Evolutionary conservation across 2,113 vertebrate species (phyloP), one percentile per base, ranked within the genome.

Genomic region (Paedocypris sp.): DNA sequence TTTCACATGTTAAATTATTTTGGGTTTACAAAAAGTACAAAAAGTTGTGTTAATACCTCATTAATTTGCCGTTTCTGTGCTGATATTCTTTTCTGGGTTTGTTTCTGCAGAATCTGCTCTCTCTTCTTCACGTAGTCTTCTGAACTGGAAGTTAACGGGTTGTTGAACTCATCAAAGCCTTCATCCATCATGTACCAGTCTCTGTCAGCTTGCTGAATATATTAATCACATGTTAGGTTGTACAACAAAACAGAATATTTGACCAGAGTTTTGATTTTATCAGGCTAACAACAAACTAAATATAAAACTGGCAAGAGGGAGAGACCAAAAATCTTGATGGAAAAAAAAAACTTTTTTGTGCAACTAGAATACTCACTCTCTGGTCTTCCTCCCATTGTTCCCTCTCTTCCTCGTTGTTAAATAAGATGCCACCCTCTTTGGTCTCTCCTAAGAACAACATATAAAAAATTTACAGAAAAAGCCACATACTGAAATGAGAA

Each of bases 181-280:
- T 99, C 94, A 0, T 99, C 95, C 94, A 99, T 97, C 93, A 96
- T 99, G 81, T 99, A 99, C 95, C 95, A 99, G 39, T 98, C 94
- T 68, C 94, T 82, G 79, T 98, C 95, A 0, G 93, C 93, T 97
- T 98, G 95, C 95, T 99, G 74, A 10, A 9, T 6, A 51, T 5
- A 60, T 16, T 12, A 29, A 64, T 11, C 6, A 8, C 15, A 4
- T n/a, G 18, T 22, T 7, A 11, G 4, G 52, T 18, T 32, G 48
- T 5, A 68, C n/a, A 20, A 0, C 52, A 23, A 9, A 28, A 29
- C 4, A 15, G 12, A 11, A 7, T 25, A 20, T 16, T 5, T 33
- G n/a, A n/a, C 3, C 22, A 15, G n/a, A 3, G 11, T n/a, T 2
- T 13, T 15, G 36, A 50, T 3, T 16, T 15, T n/a, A 49, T 2